Evolutionary conservation across 2,113 vertebrate species (phyloP), one percentile per base, ranked within the genome.

Genomic region (Megaptera novaeangliae): DNA sequence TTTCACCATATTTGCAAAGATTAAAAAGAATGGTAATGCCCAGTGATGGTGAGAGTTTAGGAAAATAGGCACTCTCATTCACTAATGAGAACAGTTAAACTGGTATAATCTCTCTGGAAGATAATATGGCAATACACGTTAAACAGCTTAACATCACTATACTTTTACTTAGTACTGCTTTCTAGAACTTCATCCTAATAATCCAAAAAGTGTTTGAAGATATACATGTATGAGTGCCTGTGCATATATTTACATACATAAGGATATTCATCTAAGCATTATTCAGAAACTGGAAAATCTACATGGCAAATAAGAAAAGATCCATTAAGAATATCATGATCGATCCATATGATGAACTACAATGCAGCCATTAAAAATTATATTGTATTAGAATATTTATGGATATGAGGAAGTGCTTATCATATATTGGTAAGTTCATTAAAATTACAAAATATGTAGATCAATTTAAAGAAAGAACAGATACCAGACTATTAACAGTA

Each of bases 281-380:
- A 93, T 29, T 68, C 63, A 77, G 27, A 96, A 93, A 97, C 27
- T 83, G 6, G 10, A 93, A 97, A 96, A 95, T 44, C 27, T 83
- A 91, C 49, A 83, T 18, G 39, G n/a, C 41, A 96, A 93, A 92
- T 96, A 94, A 77, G 68, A 87, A 90, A 86, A 12, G 44, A 78
- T 11, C 17, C 49, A 72, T 72, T 90, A 89, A 78, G n/a, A 87
- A 86, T 41, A 61, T 57, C 52, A 77, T 41, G 1, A 96, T 39
- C 49, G 8, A 27, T 25, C 20, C 25, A 61, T 23, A 81, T 52
- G n/a, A 94, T 74, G 11, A 5, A 94, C 57, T 85, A 61, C 1
- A 2, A 55, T 21, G 27, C 4, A 34, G 34, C 18, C 57, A 81
- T 21, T 88, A 49, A 91, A 82, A 78, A 83, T 77, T 36, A 64